Evolutionary conservation across 2,113 vertebrate genomes (phyloP).

Genomic region (Prolemur simus): DNA sequence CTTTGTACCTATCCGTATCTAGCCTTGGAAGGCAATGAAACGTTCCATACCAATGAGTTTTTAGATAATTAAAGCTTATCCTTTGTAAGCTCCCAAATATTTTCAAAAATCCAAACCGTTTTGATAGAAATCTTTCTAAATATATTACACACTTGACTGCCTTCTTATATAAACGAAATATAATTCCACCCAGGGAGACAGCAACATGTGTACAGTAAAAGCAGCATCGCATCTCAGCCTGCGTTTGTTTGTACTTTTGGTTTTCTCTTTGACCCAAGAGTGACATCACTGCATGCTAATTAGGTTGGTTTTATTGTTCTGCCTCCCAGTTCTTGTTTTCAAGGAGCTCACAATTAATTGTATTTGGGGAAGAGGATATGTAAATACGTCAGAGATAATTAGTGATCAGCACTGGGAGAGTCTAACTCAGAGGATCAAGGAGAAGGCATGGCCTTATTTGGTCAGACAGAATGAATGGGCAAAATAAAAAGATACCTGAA

Average conservation of each 20-base stretch:
- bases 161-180: conserved; percentile 2
- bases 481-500: not conserved
- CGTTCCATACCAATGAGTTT: conserved; percentile 34
- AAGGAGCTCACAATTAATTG: not conserved
- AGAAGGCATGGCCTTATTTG: conserved; percentile 13
- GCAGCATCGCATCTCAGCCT: not conserved
- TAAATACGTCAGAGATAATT: conserved; percentile 45
- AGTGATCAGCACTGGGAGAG: not conserved
- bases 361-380: not conserved
- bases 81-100: conserved; percentile 58
- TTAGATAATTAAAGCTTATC: conserved; percentile 61
- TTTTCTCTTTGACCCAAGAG: conserved; percentile 36
- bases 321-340: not conserved
- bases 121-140: conserved; percentile 70
- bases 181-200: conserved; percentile 41
- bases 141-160: conserved; percentile 64
- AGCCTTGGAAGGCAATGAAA: not conserved
- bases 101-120: conserved; percentile 24
- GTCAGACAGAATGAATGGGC: not conserved
- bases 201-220: not conserved
- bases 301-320: not conserved
- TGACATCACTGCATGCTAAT: conserved; percentile 20
- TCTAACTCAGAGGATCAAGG: not conserved
- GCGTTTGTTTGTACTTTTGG: not conserved
- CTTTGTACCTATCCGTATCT: not conserved